Base-by-base conservation (phyloP, 2,888 invertebrate species). In the Teinopalpus imperialis region DNA sequence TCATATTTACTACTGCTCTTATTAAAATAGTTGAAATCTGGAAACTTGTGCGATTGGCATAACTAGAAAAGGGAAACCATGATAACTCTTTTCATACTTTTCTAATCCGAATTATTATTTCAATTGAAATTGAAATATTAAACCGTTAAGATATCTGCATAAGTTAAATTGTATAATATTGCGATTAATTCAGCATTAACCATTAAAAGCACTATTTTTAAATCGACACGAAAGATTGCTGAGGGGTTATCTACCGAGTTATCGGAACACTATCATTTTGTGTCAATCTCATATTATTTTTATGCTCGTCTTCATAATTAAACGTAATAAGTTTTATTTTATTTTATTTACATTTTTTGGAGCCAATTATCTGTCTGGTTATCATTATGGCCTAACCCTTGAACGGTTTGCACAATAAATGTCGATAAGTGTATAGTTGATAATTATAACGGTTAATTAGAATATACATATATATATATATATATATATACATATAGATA, bases 391-490 rank as follows among this genome's bases (percentile, higher is more conserved):
- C 82, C 81, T 72, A 68, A 59, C 61, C 59, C 50, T 56, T 48
- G 50, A 61, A 66, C 65, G 66, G 69, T 75, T 82, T 82, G 79
- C 80, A 81, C 80, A 83, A 78, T 68, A 39, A 63, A 56, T 62
- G 54, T 51, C 63, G 80, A 81, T 81, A 81, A 74, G 59, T 43
- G 53, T 60, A 73, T 77, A 71, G 66, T 69, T 72, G 65, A 59
- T 63, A 57, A 52, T 53, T 50, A 54, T 52, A 48, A 55, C 2
- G 37, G 41, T 53, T 52, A 56, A 54, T 58, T 52, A 53, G 49
- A 23, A 50, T n/a, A n/a, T n/a, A n/a, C n/a, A n/a, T n/a, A n/a
- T n/a, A n/a, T n/a, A n/a, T n/a, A n/a, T n/a, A n/a, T n/a, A n/a
- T n/a, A n/a, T n/a, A n/a, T n/a, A n/a, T n/a, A n/a, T n/a, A n/a